Base-by-base conservation (phyloP, 2,888 invertebrate genomes). In the Caenorhabditis sp. region DNA sequence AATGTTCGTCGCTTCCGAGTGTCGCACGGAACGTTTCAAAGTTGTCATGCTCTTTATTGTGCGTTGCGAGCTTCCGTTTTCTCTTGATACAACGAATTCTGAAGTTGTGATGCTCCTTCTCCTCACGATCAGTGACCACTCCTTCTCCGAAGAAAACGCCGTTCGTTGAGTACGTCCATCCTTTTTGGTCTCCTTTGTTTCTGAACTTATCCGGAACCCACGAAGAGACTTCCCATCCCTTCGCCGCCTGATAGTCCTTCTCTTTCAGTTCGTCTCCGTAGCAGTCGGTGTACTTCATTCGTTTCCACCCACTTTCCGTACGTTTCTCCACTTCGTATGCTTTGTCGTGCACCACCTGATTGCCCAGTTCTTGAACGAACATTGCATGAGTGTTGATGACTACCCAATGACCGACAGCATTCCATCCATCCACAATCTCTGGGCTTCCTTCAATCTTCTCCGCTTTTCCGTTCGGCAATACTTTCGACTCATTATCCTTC, bases 171-270 rank as follows among this genome's bases (percentile, higher is more conserved):
- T 87, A 87, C 11, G 68, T 32, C 85, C 85, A 87, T 48, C 87
- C 87, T 13, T 86, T 80, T 17, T 80, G 78, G 35, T 85, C 86
- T 17, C 87, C 86, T 20, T 79, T 70, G 39, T 80, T 83, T n/a
- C 77, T 61, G 35, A 83, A 79, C 22, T 79, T 71, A 39, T 87
- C 87, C 6, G 77, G 58, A n/a, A 45, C 26, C 85, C 85, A 87
- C n/a, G 59, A 72, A 7, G 61, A 66, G 35, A 79, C 83, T 43
- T 72, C 72, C 82, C 85, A 85, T 1, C 86, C 80, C 13, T 59
- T 50, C 5, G 76, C 52, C 5, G 68, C 39, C 9, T 56, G 52
- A 9, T 76, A 55, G 4, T 50, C 56, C 39, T 58, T 41, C 15
- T 52, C 48, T 4, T 48, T 59, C 24, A 85, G 20, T 1, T 72